Base-by-base conservation (phyloP, 2,888 invertebrate species). In the Lycia hirtaria region DNA sequence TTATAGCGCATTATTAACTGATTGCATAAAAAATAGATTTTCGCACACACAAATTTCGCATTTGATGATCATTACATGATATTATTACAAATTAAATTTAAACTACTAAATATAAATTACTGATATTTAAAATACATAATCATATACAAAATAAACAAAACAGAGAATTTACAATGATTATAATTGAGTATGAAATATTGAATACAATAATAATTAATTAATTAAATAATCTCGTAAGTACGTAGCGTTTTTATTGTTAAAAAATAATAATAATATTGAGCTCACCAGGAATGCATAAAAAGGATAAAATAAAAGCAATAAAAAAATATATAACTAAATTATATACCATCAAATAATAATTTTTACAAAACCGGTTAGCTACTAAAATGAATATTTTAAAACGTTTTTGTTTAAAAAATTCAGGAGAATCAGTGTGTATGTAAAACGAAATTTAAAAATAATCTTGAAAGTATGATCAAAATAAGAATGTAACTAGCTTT, bases 151-250 rank as follows among this genome's bases (percentile, higher is more conserved):
- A 32, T 32, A 53, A 37, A 37, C 28, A 24, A n/a, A 37, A 49
- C 12, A 6, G 14, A 32, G 15, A 35, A 45, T 12, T 12, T 28
- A 48, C 35, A 43, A 44, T 37, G 43, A 41, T n/a, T n/a, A 32
- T 22, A 35, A 45, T 12, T 12, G 35, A 48, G 41, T 49, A 44
- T 37, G 43, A 41, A 24, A 51, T 43, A 41, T 20, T 26, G 6
- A 9, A 26, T 26, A 26, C 26, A 41, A 41, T 26, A 40, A 40
- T 40, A 26, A 47, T 40, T 44, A 10, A 50, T 32, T 28, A 49
- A 26, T 14, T 62, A 62, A 50, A 56, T 65, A 76, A 76, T 76
- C 75, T 81, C 75, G 65, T 78, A 79, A 80, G 73, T 83, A 83
- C 80, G 75, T 78, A 69, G 53, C 44, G 54, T n/a, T 50, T 47